A percentile compares a stretch with the other conserved stretches of the same genome.
Conservation (phyloP, 2,113 vertebrate species). For the Nettapus auritus region DNA sequence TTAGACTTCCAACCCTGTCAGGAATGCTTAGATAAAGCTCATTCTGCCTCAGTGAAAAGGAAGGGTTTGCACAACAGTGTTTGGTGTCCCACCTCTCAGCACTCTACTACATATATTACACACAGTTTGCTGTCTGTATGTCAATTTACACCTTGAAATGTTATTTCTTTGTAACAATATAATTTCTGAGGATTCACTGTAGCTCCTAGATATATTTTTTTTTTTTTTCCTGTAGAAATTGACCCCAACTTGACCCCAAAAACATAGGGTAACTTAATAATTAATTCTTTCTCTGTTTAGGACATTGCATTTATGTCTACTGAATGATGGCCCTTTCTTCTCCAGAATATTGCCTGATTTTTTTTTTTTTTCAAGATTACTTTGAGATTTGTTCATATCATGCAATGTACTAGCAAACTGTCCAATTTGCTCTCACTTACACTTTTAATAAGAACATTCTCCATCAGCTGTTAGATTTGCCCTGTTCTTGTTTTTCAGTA, state of each 20-base stretch:
- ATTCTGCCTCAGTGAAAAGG: background rate
- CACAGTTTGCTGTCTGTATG: fast-evolving
- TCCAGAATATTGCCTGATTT: background rate
- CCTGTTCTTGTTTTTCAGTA: background rate
- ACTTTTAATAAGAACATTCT: background rate
- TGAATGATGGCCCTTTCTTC: background rate
- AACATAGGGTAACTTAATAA: background rate
- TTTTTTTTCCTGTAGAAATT: background rate
- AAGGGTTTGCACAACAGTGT: background rate
- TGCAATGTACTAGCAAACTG: background rate
- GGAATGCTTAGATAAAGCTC: background rate
- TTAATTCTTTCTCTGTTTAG: background rate
- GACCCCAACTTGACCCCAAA: background rate
- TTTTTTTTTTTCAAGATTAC: background rate
- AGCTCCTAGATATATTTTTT: background rate
- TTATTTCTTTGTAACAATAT: background rate
- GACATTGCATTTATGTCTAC: background rate
- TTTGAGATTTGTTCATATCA: background rate
- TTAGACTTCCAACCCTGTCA: background rate
- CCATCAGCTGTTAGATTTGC: background rate
- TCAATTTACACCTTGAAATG: background rate
- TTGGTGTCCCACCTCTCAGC: background rate
- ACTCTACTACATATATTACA: fast-evolving
- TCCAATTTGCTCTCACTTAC: background rate
- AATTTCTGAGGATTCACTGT: background rate